Base-by-base conservation (phyloP, 2,113 vertebrate genomes). In the Butorides virescens region DNA sequence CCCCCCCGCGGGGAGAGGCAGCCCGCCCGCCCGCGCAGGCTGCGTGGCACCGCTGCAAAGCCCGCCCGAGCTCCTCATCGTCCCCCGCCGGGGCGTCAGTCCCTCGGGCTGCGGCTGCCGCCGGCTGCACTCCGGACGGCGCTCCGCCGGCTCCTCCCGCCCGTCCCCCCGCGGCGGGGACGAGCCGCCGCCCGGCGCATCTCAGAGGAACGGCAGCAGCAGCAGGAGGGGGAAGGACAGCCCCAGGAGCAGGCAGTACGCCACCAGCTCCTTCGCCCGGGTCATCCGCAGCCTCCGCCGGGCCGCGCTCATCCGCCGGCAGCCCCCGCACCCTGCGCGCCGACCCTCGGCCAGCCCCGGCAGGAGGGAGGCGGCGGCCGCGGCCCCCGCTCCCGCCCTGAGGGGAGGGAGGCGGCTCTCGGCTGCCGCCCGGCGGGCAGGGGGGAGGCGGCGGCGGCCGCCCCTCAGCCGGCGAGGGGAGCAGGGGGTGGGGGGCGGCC, bases 161-260 rank as follows among this genome's bases (percentile, higher is more conserved):
- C 65, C 55, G 85, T 65, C 14, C 79, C 37, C 65, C 62, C 21
- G 80, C 55, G 46, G 39, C 17, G 56, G 73, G 39, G 55, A 44
- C 61, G n/a, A 50, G 53, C 63, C 15, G 52, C 32, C 56, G 49
- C 68, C 65, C 52, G 39, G 39, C 50, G 37, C 95, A 96, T 94
- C 50, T 95, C 74, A 96, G 86, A 95, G 50, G 10, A 93, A 25
- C 12, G 92, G 42, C 85, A 93, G 73, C 73, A 97, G 59, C 72
- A 94, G 72, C 77, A 93, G 44, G 53, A 96, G 49, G 22, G 95
- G 94, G 46, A 92, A 88, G n/a, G 94, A 94, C 13, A 95, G 79
- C 37, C 89, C 95, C 52, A 95, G 58, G 22, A 91, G 39, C 53
- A 96, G 92, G 71, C 90, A 89, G 44, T 70, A 91, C 32, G 58